Evolutionary conservation across 2,888 invertebrate species (phyloP), one percentile per base, ranked within the genome.

Genomic region (Melanchra persicariae): DNA sequence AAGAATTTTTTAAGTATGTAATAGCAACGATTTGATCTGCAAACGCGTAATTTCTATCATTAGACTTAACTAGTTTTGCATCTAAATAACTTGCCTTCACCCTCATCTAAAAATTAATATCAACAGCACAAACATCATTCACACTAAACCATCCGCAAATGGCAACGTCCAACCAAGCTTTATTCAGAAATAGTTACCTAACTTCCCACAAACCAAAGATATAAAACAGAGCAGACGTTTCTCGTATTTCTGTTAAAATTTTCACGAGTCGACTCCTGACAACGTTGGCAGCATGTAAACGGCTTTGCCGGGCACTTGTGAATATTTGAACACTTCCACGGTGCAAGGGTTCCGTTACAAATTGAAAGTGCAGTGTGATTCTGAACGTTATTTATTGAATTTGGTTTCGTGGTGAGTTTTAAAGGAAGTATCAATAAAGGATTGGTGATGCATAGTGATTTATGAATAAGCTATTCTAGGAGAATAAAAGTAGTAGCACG

Each of bases 351-450:
- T 26, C 30, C 15, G 65, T 78, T 52, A 59, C 47, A 70, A 77
- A 77, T 78, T 77, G 65, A 66, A 81, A 81, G 47, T 81, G 82
- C 82, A 81, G 60, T 66, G 62, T 63, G 51, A 64, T 52, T 24
- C 55, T 4, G 26, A 22, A 12, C n/a, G 10, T 45, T 55, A 49
- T 47, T 47, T 81, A 59, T 47, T 74, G 17, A 59, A 30, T 62
- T 70, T 17, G 15, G 10, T 47, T 61, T 74, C 37, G 10, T 49
- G 40, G 51, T 17, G 24, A 37, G 8, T 40, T 71, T 58, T 57
- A 40, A 3, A 60, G 0, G 9, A 0, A 24, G 19, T 40, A 30
- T 40, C 43, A 22, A 34, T 57, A 45, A 40, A 30, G 37, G 0
- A 24, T 26, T 34, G 24, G 34, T 22, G 4, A 30, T 12, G 22